Evolutionary conservation across 1,140 invertebrate genomes (phyloP).

Genomic region (Paraescarpia echinospica): DNA sequence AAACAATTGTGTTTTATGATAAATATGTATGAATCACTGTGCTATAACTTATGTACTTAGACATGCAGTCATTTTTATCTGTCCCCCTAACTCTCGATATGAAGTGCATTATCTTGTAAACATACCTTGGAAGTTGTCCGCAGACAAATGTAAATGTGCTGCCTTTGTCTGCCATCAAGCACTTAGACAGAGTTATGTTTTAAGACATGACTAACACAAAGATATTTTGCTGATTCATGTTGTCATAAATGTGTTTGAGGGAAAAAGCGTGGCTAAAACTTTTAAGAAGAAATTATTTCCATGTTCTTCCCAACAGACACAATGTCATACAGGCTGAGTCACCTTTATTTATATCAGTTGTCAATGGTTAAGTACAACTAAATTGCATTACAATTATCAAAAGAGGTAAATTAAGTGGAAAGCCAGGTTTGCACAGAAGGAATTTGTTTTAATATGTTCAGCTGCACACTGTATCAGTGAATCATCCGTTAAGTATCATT

Average conservation of each 20-base stretch:
- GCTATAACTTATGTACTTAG: background rate
- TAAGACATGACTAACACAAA: background rate
- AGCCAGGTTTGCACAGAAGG: background rate
- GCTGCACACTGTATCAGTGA: background rate
- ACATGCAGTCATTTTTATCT: background rate
- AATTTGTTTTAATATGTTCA: background rate
- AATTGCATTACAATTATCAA: background rate
- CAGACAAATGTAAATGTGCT: background rate
- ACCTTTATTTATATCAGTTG: background rate
- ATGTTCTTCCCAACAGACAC: background rate
- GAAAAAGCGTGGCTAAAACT: background rate
- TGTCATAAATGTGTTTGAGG: background rate
- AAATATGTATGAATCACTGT: no score
- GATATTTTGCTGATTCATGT: background rate
- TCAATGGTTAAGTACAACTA: background rate
- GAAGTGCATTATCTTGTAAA: constrained; percentile 6
- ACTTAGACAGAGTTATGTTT: background rate
- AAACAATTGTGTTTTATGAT: no score
- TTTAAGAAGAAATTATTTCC: background rate
- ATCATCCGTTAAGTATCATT: background rate
- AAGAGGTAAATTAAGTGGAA: background rate
- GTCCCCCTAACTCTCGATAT: background rate
- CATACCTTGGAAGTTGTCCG: background rate
- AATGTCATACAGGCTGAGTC: background rate
- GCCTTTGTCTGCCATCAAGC: background rate